These are phyloP conservation scores for Caenorhabditis sulstoni DNA, from an alignment of 2,888 invertebrate genomes.

Conservation along the genomic window DNA sequence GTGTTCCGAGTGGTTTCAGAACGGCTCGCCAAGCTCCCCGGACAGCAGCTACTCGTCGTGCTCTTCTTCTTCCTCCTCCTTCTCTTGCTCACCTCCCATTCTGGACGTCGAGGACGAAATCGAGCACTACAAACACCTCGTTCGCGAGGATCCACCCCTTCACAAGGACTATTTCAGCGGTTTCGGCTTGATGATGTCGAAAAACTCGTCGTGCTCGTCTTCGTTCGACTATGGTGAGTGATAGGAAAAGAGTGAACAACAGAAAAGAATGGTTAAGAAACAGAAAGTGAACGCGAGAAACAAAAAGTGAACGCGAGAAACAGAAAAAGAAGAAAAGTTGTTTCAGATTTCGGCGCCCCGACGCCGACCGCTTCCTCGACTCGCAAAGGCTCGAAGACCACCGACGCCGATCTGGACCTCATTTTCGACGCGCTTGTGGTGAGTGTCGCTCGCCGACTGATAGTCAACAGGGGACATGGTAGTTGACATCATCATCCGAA, in stretches of 20 bases:
- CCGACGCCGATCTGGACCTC: constrained; percentile 45
- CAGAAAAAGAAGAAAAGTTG: too few relatives aligned
- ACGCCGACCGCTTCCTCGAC: constrained; percentile 18
- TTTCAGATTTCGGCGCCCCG: too few relatives aligned
- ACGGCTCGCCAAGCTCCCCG: background rate
- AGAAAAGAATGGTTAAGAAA: too few relatives aligned
- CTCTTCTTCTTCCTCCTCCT: constrained; percentile 28
- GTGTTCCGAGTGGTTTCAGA: too few relatives aligned
- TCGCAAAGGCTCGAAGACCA: constrained; percentile 45
- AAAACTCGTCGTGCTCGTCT: constrained; percentile 39
- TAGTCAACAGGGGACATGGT: too few relatives aligned
- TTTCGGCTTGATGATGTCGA: constrained; percentile 19
- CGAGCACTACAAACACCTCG: constrained; percentile 40
- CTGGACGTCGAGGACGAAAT: constrained; percentile 51
- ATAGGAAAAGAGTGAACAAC: too few relatives aligned
- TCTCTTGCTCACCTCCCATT: constrained; percentile 39
- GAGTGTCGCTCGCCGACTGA: too few relatives aligned
- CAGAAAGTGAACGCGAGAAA: too few relatives aligned
- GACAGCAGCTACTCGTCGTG: background rate
- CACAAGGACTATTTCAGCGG: constrained; percentile 42
- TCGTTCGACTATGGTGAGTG: constrained; percentile 46
- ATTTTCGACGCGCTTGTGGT: constrained; percentile 41
- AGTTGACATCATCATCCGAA: too few relatives aligned
- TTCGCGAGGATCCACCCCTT: constrained; percentile 45
- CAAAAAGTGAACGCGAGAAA: too few relatives aligned